phyloP scores from a whole-genome alignment of 2,113 vertebrate species.

The Shinisaurus crocodilurus region DNA sequence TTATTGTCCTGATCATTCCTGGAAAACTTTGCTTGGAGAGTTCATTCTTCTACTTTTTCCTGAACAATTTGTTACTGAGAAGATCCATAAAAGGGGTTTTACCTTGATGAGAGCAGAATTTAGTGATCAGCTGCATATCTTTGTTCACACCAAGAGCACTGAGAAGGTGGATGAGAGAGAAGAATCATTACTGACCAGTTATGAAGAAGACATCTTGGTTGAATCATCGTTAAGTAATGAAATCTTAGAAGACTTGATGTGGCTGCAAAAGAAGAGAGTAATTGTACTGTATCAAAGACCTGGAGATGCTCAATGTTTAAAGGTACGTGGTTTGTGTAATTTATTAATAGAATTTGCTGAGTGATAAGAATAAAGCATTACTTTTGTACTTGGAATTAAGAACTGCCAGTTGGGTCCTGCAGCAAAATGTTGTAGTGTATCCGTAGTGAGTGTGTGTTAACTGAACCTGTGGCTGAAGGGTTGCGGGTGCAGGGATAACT shows the following conservation, averaged over 20 bases:
- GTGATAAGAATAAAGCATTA: neutral
- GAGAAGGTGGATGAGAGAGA: conserved; percentile 63
- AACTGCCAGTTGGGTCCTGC: neutral
- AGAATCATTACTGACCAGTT: conserved; percentile 47
- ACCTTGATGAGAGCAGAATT: conserved; percentile 77
- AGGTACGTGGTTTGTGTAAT: conserved; percentile 76
- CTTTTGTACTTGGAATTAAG: conserved; percentile 9
- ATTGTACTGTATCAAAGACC: conserved; percentile 86
- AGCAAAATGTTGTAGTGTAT: neutral
- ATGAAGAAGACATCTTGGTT: conserved; percentile 65
- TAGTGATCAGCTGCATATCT: conserved; percentile 79
- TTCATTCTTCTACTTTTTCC: conserved; percentile 78
- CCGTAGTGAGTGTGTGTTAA: neutral
- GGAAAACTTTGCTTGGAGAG: conserved; percentile 90
- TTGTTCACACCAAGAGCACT: conserved; percentile 69
- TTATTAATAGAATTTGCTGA: neutral
- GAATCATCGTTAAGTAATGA: conserved; percentile 81
- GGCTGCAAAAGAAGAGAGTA: conserved; percentile 93
- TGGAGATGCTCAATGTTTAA: conserved; percentile 74
- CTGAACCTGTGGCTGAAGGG: neutral
- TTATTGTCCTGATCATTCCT: conserved; percentile 67
- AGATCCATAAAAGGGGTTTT: conserved; percentile 76
- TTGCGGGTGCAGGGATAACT: neutral
- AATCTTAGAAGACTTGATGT: conserved; percentile 89
- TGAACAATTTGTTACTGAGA: conserved; percentile 61